Conservation (phyloP, 1,140 invertebrate species). For the Bombus terrestris region DNA sequence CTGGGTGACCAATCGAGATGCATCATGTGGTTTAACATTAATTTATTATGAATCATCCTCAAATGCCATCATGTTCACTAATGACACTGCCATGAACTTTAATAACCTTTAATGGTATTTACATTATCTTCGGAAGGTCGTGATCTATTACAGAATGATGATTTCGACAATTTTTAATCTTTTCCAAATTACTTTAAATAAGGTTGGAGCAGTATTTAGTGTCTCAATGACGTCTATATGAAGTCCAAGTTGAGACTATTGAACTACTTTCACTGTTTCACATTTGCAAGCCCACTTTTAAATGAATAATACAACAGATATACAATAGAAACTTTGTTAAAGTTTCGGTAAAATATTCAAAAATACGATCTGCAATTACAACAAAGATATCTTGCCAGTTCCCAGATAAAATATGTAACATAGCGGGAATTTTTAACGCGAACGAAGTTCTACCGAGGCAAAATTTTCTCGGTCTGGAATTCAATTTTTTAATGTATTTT, state of each 20-base stretch:
- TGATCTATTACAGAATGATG: not conserved
- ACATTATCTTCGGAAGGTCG: not conserved
- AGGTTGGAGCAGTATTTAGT: too few species aligned
- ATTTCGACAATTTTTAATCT: not conserved
- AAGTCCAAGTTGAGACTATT: too few species aligned
- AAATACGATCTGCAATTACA: not conserved
- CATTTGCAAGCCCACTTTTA: not conserved
- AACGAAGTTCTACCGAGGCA: too few species aligned
- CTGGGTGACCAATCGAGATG: not conserved
- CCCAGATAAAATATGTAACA: not conserved
- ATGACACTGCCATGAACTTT: not conserved
- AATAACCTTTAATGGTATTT: not conserved
- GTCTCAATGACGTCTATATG: too few species aligned
- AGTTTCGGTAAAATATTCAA: not conserved
- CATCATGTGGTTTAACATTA: not conserved
- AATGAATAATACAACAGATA: not conserved
- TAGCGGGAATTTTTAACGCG: too few species aligned
- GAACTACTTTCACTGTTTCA: too few species aligned
- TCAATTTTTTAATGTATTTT: not conserved
- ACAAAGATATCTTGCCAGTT: not conserved
- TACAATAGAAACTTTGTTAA: too few species aligned
- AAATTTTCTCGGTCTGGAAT: not conserved
- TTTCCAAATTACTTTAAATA: not conserved
- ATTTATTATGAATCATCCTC: not conserved
- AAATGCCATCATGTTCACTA: too few species aligned